Base-by-base conservation (phyloP, 2,888 invertebrate genomes). In the Nomada hirtipes region DNA sequence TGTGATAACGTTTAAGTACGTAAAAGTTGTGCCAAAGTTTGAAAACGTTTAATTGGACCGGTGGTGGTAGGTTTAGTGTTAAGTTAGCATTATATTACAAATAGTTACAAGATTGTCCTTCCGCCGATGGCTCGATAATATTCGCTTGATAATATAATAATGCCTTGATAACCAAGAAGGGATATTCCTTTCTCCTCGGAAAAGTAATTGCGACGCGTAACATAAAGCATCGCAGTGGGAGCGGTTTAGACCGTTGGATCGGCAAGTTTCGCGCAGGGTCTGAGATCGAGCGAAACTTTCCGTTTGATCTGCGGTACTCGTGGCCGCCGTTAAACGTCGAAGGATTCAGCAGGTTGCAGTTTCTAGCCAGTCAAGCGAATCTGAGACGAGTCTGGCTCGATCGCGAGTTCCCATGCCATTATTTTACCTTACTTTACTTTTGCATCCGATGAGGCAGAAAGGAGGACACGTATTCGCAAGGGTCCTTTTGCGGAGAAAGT, bases 371-470 rank as follows among this genome's bases (percentile, higher is more conserved):
- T 86, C 85, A 85, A 69, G 88, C 88, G 85, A 73, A 88, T 89
- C 90, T 77, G 79, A 81, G 76, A 75, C 82, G 85, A 78, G 71
- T 80, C 85, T 71, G 85, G 78, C 83, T 85, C 78, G 83, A 61
- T 81, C 89, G 60, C 84, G 82, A 83, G 79, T 90, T 89, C 89
- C 87, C 89, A 86, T 89, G 87, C 88, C 86, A 89, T 89, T 86
- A 88, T 82, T 80, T 79, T 65, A 76, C 81, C 81, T 83, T 82
- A 83, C 86, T 71, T 89, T 84, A 86, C 87, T 89, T 88, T 88
- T 87, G 84, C 87, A 83, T 88, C 84, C 86, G 88, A 89, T 82
- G 82, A 76, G 76, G 83, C 89, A 84, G 87, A 88, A 89, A 90
- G 80, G 82, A 73, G 86, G 85, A 82, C 88, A 85, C 86, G 79